Evolutionary conservation across 1,140 invertebrate genomes (phyloP).

Genomic region (Venturia canescens): DNA sequence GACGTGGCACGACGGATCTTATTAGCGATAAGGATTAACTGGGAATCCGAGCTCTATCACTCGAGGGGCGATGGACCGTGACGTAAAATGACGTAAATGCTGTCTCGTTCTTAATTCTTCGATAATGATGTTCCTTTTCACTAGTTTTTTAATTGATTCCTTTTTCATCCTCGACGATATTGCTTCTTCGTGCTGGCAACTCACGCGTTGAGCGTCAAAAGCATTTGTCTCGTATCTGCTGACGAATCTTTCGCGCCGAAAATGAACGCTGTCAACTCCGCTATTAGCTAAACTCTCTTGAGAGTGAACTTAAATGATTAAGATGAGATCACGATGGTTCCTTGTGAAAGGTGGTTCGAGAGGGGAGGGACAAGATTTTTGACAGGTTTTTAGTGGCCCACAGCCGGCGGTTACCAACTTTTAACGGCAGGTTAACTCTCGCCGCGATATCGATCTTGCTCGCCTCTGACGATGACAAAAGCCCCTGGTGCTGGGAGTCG

Average conservation of each 20-base stretch:
- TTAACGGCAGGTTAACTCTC: constrained; percentile 54
- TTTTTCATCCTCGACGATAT: neutral
- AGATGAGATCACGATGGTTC: constrained; percentile 50
- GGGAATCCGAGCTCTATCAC: neutral
- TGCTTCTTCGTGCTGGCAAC: neutral
- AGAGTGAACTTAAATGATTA: constrained; percentile 45
- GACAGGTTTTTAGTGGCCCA: constrained; percentile 32
- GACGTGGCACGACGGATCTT: neutral
- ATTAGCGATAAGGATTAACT: neutral
- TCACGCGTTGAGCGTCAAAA: constrained; percentile 9
- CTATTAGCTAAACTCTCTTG: constrained; percentile 32
- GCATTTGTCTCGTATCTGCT: neutral
- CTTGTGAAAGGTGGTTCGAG: neutral
- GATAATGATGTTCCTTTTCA: too few species aligned
- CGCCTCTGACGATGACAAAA: constrained; percentile 33
- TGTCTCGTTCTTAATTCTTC: neutral
- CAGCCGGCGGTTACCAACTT: constrained; percentile 26
- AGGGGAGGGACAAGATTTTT: constrained; percentile 10
- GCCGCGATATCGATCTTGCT: constrained; percentile 43
- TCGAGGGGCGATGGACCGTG: neutral
- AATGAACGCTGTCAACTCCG: constrained; percentile 31
- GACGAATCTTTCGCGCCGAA: neutral
- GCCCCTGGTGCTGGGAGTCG: neutral
- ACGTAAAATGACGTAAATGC: neutral
- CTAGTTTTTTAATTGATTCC: too few species aligned